Percentiles rank a stretch among this genome's conserved stretches.
Conservation (phyloP, 2,888 invertebrate species). For the Cabera pusaria region DNA sequence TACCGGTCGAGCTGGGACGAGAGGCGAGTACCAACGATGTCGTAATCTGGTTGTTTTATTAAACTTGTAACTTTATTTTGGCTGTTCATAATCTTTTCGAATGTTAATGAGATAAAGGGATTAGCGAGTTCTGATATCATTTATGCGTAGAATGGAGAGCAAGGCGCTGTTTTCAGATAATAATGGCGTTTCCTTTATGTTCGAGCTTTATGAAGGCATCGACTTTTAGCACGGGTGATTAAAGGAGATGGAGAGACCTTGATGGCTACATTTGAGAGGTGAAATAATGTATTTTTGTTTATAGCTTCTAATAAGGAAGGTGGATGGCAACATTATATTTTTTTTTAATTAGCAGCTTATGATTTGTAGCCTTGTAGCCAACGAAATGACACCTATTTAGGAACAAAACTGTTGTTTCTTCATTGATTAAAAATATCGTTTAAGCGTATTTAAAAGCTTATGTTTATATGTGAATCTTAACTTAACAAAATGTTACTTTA, state of each 20-base stretch:
- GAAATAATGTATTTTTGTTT: background rate
- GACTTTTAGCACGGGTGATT: conserved; percentile 15
- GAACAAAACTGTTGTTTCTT: too few species aligned
- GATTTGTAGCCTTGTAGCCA: too few species aligned
- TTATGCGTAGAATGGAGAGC: conserved; percentile 21
- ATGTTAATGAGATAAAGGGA: conserved; percentile 41
- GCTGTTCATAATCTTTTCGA: conserved; percentile 48
- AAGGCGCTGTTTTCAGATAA: conserved; percentile 15
- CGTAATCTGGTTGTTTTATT: conserved; percentile 49
- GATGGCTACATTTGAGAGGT: background rate
- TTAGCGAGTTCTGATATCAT: conserved; percentile 36
- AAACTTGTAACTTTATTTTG: conserved; percentile 41
- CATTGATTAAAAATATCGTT: too few species aligned
- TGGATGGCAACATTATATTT: too few species aligned
- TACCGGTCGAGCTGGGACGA: conserved; percentile 43
- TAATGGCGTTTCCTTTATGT: conserved; percentile 14
- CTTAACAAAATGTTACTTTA: too few species aligned
- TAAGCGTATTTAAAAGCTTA: too few species aligned
- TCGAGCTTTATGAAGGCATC: conserved; percentile 11
- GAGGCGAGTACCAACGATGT: conserved; percentile 49
- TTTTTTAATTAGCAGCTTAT: too few species aligned
- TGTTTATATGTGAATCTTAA: too few species aligned
- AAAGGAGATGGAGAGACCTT: conserved; percentile 3
- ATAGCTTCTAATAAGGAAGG: too few species aligned
- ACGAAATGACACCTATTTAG: too few species aligned